Evolutionary conservation across 2,888 invertebrate species (phyloP).

Genomic region (Tetragonula carbonaria): DNA sequence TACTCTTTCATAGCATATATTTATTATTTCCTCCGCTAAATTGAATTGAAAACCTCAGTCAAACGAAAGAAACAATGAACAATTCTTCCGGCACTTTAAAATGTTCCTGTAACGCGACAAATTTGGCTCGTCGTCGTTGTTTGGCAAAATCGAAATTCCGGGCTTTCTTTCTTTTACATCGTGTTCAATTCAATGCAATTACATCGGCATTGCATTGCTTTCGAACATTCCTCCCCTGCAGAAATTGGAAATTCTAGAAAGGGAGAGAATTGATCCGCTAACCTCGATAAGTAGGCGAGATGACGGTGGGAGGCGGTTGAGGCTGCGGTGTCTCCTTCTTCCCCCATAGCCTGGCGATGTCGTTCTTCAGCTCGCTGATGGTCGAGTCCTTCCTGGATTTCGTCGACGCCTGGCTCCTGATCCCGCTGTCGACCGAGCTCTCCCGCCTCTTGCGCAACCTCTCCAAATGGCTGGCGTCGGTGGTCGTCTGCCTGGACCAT

Average conservation of each 20-base stretch:
- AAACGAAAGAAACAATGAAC: no score
- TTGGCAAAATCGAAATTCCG: no score
- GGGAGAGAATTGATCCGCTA: background rate
- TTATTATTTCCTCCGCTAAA: no score
- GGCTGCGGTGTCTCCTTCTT: slow-evolving; percentile 77
- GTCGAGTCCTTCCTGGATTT: slow-evolving; percentile 90
- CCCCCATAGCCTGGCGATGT: slow-evolving; percentile 89
- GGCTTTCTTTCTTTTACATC: no score
- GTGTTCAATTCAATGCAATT: no score
- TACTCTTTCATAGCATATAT: no score
- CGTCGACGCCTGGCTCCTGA: slow-evolving; percentile 88
- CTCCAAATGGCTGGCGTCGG: slow-evolving; percentile 84
- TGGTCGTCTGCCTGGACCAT: slow-evolving; percentile 89
- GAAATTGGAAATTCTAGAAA: background rate
- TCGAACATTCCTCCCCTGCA: no score
- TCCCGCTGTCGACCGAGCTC: slow-evolving; percentile 94
- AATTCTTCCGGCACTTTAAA: no score
- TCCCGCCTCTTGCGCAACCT: slow-evolving; percentile 90
- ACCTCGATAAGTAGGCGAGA: slow-evolving; percentile 82
- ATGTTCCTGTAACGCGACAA: no score
- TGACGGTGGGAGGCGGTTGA: slow-evolving; percentile 79
- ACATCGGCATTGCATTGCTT: no score
- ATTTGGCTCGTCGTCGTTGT: no score
- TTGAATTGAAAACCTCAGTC: no score
- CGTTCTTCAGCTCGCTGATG: slow-evolving; percentile 88